Conservation (phyloP, 1,140 invertebrate genomes). For the honey bee (Apis mellifera) region DNA sequence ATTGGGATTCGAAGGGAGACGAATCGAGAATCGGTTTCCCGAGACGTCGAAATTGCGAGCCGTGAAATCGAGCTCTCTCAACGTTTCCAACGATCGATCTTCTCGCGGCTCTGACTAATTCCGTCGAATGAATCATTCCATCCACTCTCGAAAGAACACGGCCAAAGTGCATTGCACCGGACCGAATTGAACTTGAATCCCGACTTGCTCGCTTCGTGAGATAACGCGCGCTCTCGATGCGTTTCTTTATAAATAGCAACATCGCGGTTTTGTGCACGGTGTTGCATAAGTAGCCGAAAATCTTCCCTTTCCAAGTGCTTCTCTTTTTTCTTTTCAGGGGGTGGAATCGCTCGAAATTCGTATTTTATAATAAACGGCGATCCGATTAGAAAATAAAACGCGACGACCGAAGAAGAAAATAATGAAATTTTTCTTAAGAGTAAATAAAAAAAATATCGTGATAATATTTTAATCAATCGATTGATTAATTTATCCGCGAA, state of each 20-base stretch:
- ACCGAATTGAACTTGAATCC: conserved; percentile 45
- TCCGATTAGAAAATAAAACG: no score
- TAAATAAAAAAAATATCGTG: no score
- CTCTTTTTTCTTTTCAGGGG: background rate
- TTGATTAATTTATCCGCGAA: no score
- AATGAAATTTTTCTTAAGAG: no score
- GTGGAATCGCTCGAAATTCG: no score
- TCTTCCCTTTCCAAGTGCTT: background rate
- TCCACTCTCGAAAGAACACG: conserved; percentile 40
- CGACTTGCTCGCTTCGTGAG: background rate
- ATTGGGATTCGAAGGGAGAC: background rate
- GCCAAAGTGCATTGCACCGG: conserved; percentile 45
- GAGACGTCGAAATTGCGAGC: background rate
- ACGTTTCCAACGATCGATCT: conserved; percentile 30
- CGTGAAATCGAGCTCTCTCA: conserved; percentile 8
- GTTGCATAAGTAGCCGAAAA: background rate
- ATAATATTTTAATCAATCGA: no score
- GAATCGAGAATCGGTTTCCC: background rate
- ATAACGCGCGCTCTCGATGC: conserved; percentile 24
- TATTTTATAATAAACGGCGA: no score
- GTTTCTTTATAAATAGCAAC: conserved; percentile 24
- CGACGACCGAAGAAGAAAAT: no score
- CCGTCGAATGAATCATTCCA: conserved; percentile 42
- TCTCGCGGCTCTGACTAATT: conserved; percentile 43
- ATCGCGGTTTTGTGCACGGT: background rate